Conservation (phyloP, 2,888 invertebrate species). For the Tupiocoris notatus region DNA sequence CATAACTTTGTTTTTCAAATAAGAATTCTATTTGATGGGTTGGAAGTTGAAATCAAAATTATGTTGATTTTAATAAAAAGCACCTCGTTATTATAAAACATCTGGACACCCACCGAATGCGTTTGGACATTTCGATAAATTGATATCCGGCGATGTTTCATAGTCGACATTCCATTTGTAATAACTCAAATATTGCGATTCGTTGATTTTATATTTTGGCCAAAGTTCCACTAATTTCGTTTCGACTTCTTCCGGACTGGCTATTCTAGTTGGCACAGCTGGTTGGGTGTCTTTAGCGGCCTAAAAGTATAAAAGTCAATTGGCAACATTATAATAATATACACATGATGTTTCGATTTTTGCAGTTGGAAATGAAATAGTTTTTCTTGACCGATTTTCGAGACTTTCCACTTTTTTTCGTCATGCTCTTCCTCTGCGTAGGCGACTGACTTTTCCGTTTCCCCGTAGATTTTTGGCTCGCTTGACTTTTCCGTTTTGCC, state of each 20-base stretch:
- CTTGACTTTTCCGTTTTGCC: neutral
- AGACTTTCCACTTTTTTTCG: neutral
- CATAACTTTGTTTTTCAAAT: too few relatives aligned
- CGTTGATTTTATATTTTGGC: constrained; percentile 15
- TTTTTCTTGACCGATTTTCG: neutral
- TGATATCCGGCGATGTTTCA: neutral
- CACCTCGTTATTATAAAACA: too few relatives aligned
- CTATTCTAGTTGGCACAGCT: neutral
- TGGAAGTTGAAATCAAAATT: too few relatives aligned
- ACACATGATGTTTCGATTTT: too few relatives aligned
- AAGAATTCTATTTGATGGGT: too few relatives aligned
- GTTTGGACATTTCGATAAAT: neutral
- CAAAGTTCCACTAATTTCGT: constrained; percentile 13
- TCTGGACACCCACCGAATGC: neutral
- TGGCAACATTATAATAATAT: too few relatives aligned
- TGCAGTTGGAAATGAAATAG: too few relatives aligned
- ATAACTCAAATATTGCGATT: neutral
- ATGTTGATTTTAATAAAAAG: too few relatives aligned
- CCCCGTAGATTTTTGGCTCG: constrained; percentile 1
- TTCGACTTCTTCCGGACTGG: constrained; percentile 7
- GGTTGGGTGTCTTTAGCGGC: too few relatives aligned
- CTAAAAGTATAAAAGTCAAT: too few relatives aligned
- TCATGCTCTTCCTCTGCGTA: neutral
- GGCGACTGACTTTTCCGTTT: constrained; percentile 7
- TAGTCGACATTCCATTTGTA: constrained; percentile 11